These are phyloP conservation scores for Leucania comma DNA, from an alignment of 2,888 invertebrate genomes.

Conservation along the genomic window DNA sequence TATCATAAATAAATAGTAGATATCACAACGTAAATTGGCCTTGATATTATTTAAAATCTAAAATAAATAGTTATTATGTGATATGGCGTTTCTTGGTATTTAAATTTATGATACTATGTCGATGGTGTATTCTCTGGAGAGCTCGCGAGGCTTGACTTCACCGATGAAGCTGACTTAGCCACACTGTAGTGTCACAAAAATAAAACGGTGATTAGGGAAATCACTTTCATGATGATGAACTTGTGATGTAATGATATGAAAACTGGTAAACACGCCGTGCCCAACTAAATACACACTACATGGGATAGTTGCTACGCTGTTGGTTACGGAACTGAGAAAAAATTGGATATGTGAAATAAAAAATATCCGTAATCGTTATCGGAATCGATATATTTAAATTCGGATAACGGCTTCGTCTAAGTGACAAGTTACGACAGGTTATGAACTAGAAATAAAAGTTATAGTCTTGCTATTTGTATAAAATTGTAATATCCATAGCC, in stretches of 20 bases:
- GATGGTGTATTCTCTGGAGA: conserved; percentile 22
- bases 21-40: conserved; percentile 28
- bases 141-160: conserved; percentile 13
- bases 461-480: too few species aligned
- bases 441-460: too few species aligned
- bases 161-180: conserved; percentile 19
- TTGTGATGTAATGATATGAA: neutral
- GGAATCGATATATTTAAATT: too few species aligned
- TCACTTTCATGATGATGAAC: neutral
- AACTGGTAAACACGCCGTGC: too few species aligned
- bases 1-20: conserved; percentile 39
- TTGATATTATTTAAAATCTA: neutral
- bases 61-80: conserved; percentile 2
- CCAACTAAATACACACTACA: too few species aligned
- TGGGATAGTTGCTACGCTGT: too few species aligned
- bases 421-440: too few species aligned
- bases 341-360: too few species aligned
- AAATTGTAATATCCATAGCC: too few species aligned
- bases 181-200: conserved; percentile 49
- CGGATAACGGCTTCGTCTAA: too few species aligned
- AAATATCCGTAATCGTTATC: too few species aligned
- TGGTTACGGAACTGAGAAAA: too few species aligned
- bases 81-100: conserved; percentile 26
- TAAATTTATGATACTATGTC: conserved; percentile 38
- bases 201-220: conserved; percentile 24